Evolutionary conservation across 2,797 vertebrate species (phyloP), one percentile per base, ranked within the genome.

Genomic region (Megaceryle alcyon): DNA sequence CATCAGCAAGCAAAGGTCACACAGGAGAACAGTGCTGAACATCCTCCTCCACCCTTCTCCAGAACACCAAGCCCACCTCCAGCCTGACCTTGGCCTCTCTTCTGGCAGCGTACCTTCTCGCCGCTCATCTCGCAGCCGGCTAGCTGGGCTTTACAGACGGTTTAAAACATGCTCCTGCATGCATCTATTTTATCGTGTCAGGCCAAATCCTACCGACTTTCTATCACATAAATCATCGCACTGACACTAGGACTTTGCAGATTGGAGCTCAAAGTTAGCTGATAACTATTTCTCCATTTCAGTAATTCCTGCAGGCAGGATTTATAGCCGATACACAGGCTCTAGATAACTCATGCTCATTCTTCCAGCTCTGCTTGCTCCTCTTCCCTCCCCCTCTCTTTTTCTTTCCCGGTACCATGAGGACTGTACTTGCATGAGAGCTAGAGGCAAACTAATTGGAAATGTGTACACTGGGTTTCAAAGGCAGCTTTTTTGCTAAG

Each of bases 201-300:
- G 63, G 66, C 43, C 14, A 14, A 69, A 25, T 53, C 78, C 51
- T n/a, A 72, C 25, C 1, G 0, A 3, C 29, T 46, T 12, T 5
- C 21, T 15, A 14, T 7, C 59, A 2, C 65, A 59, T 46, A 84
- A 92, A 91, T 90, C 89, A 88, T 8, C 3, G 0, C 16, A 0
- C 49, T 69, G 82, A 80, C 68, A 18, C 8, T 7, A 39, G 56
- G 75, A 43, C 53, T 69, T 41, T 78, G 88, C 75, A 95, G 75
- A 86, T n/a, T 84, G 44, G 44, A 71, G 61, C 85, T 92, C 71
- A 9, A 56, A 93, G 68, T 91, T 81, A 61, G 83, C 15, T 93
- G 83, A 69, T 82, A 96, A 94, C 90, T 92, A 56, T 93, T 93
- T 93, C 86, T 96, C 69, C 69, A 69, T 93, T 92, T 76, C 93